These are phyloP conservation scores for Atherix ibis DNA, from an alignment of 2,888 invertebrate genomes.

Conservation along the genomic window DNA sequence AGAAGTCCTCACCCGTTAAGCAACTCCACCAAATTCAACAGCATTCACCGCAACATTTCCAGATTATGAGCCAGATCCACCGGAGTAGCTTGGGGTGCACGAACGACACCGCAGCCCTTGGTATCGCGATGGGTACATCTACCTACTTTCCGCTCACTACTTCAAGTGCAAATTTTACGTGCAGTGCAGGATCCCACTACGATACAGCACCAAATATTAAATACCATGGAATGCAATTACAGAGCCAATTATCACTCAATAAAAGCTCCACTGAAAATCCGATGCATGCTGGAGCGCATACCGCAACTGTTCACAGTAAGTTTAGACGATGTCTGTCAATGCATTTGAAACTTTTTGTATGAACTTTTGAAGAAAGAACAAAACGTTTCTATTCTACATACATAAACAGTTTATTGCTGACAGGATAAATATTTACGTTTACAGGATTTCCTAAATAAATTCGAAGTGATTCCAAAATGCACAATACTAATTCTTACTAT, in stretches of 20 bases:
- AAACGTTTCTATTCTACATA: no score
- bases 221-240: slow-evolving; percentile 31
- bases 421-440: no score
- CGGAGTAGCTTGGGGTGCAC: slow-evolving; percentile 8
- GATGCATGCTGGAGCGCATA: slow-evolving; percentile 28
- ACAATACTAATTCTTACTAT: no score
- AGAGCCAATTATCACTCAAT: slow-evolving; percentile 5
- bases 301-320: slow-evolving; percentile 32
- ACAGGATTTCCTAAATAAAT: no score
- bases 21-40: slow-evolving; percentile 12
- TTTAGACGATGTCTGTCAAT: no score
- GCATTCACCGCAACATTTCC: slow-evolving; percentile 7
- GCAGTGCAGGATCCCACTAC: slow-evolving; percentile 9
- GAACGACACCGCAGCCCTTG: slow-evolving; percentile 5
- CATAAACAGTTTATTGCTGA: no score
- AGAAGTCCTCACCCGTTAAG: slow-evolving; percentile 7
- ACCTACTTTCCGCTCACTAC: slow-evolving; percentile 28
- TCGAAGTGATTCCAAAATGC: no score
- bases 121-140: slow-evolving; percentile 14
- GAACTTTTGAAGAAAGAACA: no score
- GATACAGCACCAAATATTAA: slow-evolving; percentile 22
- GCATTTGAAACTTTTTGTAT: no score
- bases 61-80: slow-evolving; percentile 13
- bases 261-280: slow-evolving; percentile 4
- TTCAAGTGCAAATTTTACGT: slow-evolving; percentile 7